Percentiles rank a stretch among this genome's conserved stretches.
These are phyloP conservation scores for Aelia acuminata DNA, from an alignment of 2,888 invertebrate genomes.

Conservation along the genomic window DNA sequence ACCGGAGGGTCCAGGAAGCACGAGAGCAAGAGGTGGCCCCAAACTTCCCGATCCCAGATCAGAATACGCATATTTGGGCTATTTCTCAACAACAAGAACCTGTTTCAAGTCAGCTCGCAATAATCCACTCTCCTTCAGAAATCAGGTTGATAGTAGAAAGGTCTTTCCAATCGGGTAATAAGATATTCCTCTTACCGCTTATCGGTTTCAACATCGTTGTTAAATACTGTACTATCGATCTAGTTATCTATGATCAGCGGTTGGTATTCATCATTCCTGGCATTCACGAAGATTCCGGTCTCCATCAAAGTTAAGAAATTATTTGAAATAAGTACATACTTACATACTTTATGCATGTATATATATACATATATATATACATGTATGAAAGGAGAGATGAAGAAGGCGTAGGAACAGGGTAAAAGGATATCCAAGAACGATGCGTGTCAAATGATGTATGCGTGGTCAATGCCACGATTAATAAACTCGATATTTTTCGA, in stretches of 20 bases:
- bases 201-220: neutral
- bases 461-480: no score
- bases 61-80: neutral
- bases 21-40: neutral
- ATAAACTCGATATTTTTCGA: no score
- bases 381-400: no score
- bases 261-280: neutral
- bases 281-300: no score
- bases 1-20: neutral
- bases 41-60: neutral
- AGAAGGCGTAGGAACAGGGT: no score
- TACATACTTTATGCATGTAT: no score
- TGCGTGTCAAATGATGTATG: no score
- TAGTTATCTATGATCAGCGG: neutral
- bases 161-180: neutral
- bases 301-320: no score
- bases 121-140: constrained; percentile 31
- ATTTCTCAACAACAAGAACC: neutral
- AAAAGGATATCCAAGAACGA: no score
- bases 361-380: no score
- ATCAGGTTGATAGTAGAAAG: constrained; percentile 29
- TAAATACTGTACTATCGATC: neutral
- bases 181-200: neutral
- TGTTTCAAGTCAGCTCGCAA: neutral
- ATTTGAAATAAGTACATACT: no score